A percentile compares a stretch with the other conserved stretches of the same genome.
Conservation (phyloP, 2,888 invertebrate species). For the Julus scanicus region DNA sequence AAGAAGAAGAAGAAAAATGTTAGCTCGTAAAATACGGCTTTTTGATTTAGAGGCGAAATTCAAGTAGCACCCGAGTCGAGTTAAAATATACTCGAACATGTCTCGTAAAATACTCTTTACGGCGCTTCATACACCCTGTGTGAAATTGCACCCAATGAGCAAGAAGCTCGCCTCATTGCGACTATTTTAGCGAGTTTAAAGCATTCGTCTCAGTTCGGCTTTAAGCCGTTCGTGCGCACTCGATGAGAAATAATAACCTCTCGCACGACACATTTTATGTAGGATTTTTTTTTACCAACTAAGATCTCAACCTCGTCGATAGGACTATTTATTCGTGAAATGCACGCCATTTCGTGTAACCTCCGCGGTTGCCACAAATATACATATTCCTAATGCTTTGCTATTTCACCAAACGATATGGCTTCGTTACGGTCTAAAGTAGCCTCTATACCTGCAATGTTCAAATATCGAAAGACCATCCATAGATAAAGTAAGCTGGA, state of each 20-base stretch:
- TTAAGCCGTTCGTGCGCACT: slow-evolving; percentile 36
- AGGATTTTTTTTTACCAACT: slow-evolving; percentile 29
- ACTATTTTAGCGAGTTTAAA: not conserved
- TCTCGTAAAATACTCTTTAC: slow-evolving; percentile 42
- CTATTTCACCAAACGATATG: not conserved
- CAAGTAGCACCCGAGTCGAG: slow-evolving; percentile 42
- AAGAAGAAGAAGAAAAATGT: slow-evolving; percentile 32
- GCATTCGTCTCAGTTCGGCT: slow-evolving; percentile 29
- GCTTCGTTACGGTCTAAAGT: not conserved
- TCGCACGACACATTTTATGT: not conserved
- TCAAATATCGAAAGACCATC: no score
- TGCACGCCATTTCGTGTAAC: slow-evolving; percentile 35
- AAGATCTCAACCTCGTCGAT: slow-evolving; percentile 43
- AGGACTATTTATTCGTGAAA: slow-evolving; percentile 39
- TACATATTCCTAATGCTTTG: not conserved
- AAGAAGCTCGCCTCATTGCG: not conserved
- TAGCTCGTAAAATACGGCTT: slow-evolving; percentile 42
- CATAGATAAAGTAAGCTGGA: no score
- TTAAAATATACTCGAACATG: slow-evolving; percentile 36
- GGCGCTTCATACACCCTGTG: slow-evolving; percentile 9
- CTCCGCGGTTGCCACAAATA: not conserved
- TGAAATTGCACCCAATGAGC: slow-evolving; percentile 29
- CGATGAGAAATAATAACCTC: slow-evolving; percentile 39
- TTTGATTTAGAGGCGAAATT: slow-evolving; percentile 38
- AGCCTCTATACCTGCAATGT: no score